phyloP scores from a whole-genome alignment of 2,888 invertebrate species.

The Auanema sp. region DNA sequence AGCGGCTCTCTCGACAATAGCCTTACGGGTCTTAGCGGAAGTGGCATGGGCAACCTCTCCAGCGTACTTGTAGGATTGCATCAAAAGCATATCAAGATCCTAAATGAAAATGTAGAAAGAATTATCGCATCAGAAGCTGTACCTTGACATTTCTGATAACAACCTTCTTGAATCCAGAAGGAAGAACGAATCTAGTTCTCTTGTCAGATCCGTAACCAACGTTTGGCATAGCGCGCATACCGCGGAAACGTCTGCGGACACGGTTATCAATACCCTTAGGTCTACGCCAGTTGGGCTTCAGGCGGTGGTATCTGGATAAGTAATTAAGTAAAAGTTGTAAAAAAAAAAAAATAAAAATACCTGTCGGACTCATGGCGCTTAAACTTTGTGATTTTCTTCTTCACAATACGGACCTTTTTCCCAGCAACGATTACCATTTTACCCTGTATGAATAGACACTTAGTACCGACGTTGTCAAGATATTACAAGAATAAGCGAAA shows the following conservation, averaged over 20 bases:
- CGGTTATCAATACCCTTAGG: slow-evolving; percentile 99
- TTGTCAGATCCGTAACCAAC: slow-evolving; percentile 97
- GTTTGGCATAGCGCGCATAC: slow-evolving; percentile 96
- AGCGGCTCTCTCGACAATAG: slow-evolving; percentile 87
- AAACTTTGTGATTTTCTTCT: slow-evolving; percentile 97
- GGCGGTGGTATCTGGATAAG: slow-evolving; percentile 51
- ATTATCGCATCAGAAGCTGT: slow-evolving; percentile 27
- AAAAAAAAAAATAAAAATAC: slow-evolving; percentile 69
- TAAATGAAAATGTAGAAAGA: slow-evolving; percentile 65
- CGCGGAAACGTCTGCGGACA: slow-evolving; percentile 97
- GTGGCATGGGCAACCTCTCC: slow-evolving; percentile 97
- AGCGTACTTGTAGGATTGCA: slow-evolving; percentile 96
- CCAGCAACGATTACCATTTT: slow-evolving; percentile 62
- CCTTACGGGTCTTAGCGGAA: slow-evolving; percentile 93
- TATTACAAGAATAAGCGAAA: neutral
- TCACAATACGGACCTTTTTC: slow-evolving; percentile 85
- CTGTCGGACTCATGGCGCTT: slow-evolving; percentile 97
- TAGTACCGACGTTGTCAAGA: neutral
- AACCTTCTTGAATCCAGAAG: slow-evolving; percentile 96
- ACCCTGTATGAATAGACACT: slow-evolving; percentile 28
- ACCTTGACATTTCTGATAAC: slow-evolving; percentile 83
- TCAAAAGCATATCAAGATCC: slow-evolving; percentile 95
- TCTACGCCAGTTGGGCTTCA: slow-evolving; percentile 83
- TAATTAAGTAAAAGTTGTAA: slow-evolving; percentile 7
- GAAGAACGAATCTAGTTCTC: slow-evolving; percentile 92